Percentiles rank a stretch among this genome's conserved stretches.
phyloP scores from a whole-genome alignment of 2,888 invertebrate species.

The Brenthis ino region DNA sequence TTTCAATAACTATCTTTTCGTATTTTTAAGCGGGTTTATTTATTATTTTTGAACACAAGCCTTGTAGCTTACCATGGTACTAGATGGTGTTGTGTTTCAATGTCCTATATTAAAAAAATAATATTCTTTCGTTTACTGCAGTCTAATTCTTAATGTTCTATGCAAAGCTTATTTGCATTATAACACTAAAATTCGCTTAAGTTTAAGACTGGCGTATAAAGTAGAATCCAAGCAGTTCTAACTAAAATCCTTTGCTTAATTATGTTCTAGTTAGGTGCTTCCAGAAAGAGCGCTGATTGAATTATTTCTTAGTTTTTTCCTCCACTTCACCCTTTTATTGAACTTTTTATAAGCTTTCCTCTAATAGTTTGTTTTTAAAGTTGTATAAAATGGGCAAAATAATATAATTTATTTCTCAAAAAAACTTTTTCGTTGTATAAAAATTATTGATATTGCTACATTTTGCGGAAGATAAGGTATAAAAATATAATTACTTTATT shows the following conservation, averaged over 20 bases:
- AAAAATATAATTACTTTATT: no score
- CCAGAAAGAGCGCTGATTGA: conserved; percentile 42
- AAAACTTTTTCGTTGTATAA: no score
- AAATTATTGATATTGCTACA: no score
- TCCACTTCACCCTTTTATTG: conserved; percentile 19
- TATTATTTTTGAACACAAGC: no score
- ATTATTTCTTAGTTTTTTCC: conserved; percentile 48
- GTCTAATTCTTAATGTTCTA: conserved; percentile 1
- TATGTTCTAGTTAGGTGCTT: conserved; percentile 48
- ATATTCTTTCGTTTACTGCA: background rate
- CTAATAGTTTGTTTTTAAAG: conserved; percentile 3
- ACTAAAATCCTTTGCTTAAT: conserved; percentile 68
- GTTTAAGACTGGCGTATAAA: conserved; percentile 58
- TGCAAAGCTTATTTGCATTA: conserved; percentile 49
- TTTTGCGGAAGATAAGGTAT: no score
- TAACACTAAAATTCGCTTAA: conserved; percentile 70
- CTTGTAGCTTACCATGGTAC: no score
- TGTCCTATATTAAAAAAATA: background rate
- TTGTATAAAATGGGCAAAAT: background rate
- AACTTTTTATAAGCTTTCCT: conserved; percentile 9
- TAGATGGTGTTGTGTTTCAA: no score
- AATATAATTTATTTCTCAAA: background rate
- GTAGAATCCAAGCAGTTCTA: conserved; percentile 60
- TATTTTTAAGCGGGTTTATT: no score
- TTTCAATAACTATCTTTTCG: no score